These are phyloP conservation scores for Cavia aperea DNA, from an alignment of 2,113 vertebrate genomes.

Conservation along the genomic window DNA sequence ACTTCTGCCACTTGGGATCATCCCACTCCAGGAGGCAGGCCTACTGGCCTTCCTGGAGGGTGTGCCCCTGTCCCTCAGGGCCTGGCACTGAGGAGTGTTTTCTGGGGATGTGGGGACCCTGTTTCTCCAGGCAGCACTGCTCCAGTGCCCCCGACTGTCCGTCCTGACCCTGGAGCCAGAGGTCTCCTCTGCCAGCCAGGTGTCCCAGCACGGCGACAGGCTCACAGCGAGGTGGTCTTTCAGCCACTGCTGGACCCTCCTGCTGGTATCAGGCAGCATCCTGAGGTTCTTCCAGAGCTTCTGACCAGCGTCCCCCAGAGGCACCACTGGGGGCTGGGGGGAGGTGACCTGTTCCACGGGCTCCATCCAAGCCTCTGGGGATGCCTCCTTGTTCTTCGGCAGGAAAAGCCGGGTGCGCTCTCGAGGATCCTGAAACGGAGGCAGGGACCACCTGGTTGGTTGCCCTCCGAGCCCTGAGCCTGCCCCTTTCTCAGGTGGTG, in stretches of 20 bases:
- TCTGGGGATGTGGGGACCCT: rapidly evolving
- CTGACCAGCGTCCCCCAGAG: not conserved
- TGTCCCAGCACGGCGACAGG: rapidly evolving
- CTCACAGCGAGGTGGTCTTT: not conserved
- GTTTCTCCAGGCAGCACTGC: rapidly evolving
- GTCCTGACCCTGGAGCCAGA: rapidly evolving
- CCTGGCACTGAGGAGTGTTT: not conserved
- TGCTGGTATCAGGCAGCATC: not conserved
- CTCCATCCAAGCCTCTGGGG: rapidly evolving
- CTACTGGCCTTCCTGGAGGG: not conserved
- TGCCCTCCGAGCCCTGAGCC: rapidly evolving
- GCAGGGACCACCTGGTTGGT: not conserved
- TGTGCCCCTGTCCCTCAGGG: not conserved
- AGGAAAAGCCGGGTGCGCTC: rapidly evolving
- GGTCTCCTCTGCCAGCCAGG: rapidly evolving
- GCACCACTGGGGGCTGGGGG: not conserved
- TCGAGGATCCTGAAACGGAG: not conserved
- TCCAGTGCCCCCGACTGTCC: not conserved
- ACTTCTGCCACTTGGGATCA: rapidly evolving
- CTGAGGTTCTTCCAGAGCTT: conserved; percentile 58
- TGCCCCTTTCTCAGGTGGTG: not conserved
- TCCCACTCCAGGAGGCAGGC: not conserved
- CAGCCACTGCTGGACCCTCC: conserved; percentile 17
- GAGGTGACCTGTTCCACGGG: rapidly evolving
- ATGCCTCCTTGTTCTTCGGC: not conserved